Percentiles rank a stretch among this genome's conserved stretches.
Evolutionary conservation across 2,113 vertebrate genomes (phyloP).

Genomic region (Prietella phreatophila): DNA sequence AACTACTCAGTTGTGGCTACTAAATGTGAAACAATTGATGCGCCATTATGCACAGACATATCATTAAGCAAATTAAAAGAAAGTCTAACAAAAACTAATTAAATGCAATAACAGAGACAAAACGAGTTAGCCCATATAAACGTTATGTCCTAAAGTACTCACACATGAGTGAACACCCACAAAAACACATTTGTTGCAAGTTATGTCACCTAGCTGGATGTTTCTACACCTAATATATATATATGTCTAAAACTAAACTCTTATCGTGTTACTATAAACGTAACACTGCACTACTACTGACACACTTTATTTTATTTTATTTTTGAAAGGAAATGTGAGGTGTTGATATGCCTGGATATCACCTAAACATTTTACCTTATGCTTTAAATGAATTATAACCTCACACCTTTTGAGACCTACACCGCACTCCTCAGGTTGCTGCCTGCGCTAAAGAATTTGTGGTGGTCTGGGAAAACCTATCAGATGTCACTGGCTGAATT

Average conservation of each 20-base stretch:
- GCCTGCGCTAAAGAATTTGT: not conserved
- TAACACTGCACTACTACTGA: not conserved
- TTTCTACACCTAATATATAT: not conserved
- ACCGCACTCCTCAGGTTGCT: not conserved
- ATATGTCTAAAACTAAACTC: not conserved
- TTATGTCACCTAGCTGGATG: not conserved
- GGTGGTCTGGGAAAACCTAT: not conserved
- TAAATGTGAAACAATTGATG: conserved; percentile 17
- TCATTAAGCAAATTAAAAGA: conserved; percentile 35
- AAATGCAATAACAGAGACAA: conserved; percentile 16
- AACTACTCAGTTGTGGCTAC: conserved; percentile 31
- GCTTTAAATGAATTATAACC: not conserved
- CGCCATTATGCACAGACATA: conserved; percentile 21
- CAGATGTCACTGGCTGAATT: not conserved
- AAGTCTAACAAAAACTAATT: conserved; percentile 23
- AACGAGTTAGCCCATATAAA: conserved; percentile 8
- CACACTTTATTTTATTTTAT: not conserved
- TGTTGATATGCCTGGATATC: not conserved
- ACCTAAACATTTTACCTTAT: not conserved
- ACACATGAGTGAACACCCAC: not conserved
- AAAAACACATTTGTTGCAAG: not conserved
- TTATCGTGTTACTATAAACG: not conserved
- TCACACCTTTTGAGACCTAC: not conserved
- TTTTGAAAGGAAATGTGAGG: not conserved
- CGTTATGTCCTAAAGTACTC: not conserved